These are phyloP conservation scores for Oriolus oriolus DNA, from an alignment of 2,113 vertebrate species.

Conservation along the genomic window DNA sequence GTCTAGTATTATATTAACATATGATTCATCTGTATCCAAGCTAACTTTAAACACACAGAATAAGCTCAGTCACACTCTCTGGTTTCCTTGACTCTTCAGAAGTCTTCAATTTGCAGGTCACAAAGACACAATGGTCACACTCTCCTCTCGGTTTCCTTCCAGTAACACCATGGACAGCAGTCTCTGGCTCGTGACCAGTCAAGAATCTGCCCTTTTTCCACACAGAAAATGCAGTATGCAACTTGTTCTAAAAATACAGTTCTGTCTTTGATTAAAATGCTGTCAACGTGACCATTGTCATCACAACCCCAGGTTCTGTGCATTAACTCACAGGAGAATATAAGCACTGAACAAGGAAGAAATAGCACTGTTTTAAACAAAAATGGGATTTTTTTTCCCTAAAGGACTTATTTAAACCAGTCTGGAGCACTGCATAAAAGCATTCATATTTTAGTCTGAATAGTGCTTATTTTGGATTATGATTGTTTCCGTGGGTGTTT, in stretches of 20 bases:
- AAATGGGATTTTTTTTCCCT: background rate
- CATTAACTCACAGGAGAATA: background rate
- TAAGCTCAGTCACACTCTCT: background rate
- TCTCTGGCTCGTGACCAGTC: background rate
- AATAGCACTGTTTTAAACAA: background rate
- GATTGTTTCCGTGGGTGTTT: background rate
- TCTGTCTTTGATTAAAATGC: background rate
- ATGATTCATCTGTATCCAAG: background rate
- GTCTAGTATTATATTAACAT: background rate
- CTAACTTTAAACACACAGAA: background rate
- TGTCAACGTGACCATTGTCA: fast-evolving
- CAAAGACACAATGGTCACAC: fast-evolving
- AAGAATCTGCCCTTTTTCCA: background rate
- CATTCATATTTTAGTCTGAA: background rate
- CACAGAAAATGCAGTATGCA: background rate
- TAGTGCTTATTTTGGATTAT: background rate
- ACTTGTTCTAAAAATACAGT: background rate
- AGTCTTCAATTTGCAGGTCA: background rate
- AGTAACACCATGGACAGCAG: background rate
- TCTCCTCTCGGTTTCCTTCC: background rate
- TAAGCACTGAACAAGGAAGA: background rate
- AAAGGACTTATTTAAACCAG: background rate
- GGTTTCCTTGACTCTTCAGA: background rate
- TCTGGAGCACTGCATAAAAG: background rate
- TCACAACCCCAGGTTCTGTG: background rate